Evolutionary conservation across 2,888 invertebrate genomes (phyloP).

Genomic region (Mythimna impura): DNA sequence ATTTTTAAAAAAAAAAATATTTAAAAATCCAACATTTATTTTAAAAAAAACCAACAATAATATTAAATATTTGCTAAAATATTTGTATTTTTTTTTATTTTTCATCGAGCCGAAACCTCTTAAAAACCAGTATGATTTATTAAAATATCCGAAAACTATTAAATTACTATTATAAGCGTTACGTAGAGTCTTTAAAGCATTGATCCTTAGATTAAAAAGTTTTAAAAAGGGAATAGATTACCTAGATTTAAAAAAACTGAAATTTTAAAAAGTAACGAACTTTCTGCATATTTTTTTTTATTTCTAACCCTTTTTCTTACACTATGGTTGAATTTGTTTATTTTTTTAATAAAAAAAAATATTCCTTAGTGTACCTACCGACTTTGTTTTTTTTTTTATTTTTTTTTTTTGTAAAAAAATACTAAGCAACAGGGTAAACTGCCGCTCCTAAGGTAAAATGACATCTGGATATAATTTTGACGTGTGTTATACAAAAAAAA

Average conservation of each 20-base stretch:
- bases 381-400: conserved; percentile 9
- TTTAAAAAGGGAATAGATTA: conserved; percentile 49
- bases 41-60: neutral
- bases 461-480: conserved; percentile 64
- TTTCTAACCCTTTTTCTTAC: conserved; percentile 7
- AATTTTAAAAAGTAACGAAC: conserved; percentile 20
- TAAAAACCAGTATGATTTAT: conserved; percentile 40
- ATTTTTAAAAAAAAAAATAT: neutral
- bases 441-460: conserved; percentile 60
- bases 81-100: neutral
- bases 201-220: conserved; percentile 55
- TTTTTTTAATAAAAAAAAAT: conserved; percentile 1
- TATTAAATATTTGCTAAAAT: too few relatives aligned
- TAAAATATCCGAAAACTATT: conserved; percentile 38
- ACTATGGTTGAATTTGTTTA: conserved; percentile 7
- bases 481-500: conserved; percentile 59
- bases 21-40: neutral
- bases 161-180: conserved; percentile 60
- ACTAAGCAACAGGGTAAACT: conserved; percentile 74
- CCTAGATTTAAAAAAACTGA: conserved; percentile 35
- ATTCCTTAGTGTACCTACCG: conserved; percentile 46
- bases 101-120: conserved; percentile 28
- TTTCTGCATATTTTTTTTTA: conserved; percentile 38
- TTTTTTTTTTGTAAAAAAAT: conserved; percentile 30
- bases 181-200: conserved; percentile 57